Percentiles rank a stretch among this genome's conserved stretches.
These are phyloP conservation scores for Anomalospiza imberbis DNA, from an alignment of 2,797 vertebrate species.

Conservation along the genomic window DNA sequence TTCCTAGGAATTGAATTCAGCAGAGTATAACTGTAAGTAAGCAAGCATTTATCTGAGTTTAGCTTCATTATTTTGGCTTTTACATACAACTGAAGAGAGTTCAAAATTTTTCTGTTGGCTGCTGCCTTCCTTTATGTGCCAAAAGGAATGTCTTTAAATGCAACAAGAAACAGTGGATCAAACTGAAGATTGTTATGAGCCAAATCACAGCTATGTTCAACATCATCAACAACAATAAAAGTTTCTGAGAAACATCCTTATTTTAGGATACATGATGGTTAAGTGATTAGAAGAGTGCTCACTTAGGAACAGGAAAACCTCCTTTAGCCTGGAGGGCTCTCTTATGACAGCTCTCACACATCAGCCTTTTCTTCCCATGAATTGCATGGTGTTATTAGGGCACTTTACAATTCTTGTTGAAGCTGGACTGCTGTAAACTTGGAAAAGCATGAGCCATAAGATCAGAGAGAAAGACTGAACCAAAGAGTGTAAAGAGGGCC, in stretches of 20 bases:
- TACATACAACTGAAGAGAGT: neutral
- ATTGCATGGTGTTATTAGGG: neutral
- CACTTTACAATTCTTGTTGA: neutral
- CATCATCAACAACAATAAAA: neutral
- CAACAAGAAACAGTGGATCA: neutral
- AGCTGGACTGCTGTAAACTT: neutral
- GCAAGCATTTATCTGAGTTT: neutral
- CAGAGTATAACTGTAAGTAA: neutral
- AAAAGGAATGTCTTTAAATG: neutral
- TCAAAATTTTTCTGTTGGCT: neutral
- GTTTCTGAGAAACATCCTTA: neutral
- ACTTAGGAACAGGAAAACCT: neutral
- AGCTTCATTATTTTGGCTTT: neutral
- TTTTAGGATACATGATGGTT: neutral
- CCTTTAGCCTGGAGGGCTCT: neutral
- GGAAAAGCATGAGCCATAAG: neutral
- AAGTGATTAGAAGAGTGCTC: neutral
- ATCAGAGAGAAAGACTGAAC: neutral
- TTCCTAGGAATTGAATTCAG: neutral
- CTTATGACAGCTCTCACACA: neutral
- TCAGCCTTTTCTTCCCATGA: neutral
- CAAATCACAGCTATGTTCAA: neutral
- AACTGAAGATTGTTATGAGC: neutral
- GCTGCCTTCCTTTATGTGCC: neutral
- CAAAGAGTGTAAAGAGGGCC: neutral